Evolutionary conservation across 53 echinoderm and acorn worm genomes (phyloP), one percentile per base, ranked within the genome.

Genomic region (Holothuria leucospilota): DNA sequence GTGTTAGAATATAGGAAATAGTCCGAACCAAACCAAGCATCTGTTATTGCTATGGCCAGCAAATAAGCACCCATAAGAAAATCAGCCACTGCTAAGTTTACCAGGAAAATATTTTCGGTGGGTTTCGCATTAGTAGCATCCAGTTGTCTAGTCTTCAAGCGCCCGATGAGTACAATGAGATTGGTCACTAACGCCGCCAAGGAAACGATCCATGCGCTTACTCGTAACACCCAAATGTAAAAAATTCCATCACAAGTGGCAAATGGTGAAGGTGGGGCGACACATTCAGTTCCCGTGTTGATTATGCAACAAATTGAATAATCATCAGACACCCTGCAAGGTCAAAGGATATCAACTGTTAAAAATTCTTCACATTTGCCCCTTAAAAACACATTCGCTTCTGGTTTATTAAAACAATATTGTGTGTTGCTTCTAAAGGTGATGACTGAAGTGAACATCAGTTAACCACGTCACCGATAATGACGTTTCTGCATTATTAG

Each of bases 1-100:
- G 27, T 24, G n/a, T 41, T 41, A 18, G 90, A 77, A 66, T 90
- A 68, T 29, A 92, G 66, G 77, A 70, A 89, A 28, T 92, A 92
- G 56, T 89, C 86, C 6, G 72, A 41, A 2, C 89, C 86, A 72
- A 80, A 92, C 52, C 46, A 42, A 7, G 86, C 89, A 65, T 92
- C 92, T 2, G 89, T 59, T n/a, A 86, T 59, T 25, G 63, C 90
- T 13, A 90, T 77, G 23, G 90, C 82, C 18, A 90, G 29, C 90
- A 92, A 70, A 71, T 92, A 92, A 8, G 90, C 25, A 5, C 93
- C 93, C 93, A 90, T 92, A 6, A 92, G 90, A 20, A 92, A 39
- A 60, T 92, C 90, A 8, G 93, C 82, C 16, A 90, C 53, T 13
- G 93, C 93, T 15, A 92, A 46, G 38, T 90, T 90, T 21, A 69